phyloP scores from a whole-genome alignment of 2,797 vertebrate species.

The Thunnus albacares region DNA sequence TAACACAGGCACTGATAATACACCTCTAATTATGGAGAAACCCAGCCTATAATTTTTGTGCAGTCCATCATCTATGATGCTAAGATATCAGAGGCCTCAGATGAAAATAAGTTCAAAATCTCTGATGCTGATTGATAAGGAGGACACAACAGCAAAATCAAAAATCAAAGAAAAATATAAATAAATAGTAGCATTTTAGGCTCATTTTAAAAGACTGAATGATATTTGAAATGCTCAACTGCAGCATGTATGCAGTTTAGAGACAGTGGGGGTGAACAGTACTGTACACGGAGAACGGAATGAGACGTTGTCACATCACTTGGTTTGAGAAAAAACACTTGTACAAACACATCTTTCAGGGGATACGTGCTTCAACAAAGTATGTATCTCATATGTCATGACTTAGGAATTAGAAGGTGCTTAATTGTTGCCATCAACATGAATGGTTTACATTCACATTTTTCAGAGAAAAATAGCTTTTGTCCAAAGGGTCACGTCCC shows the following conservation, averaged over 20 bases:
- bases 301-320: background rate
- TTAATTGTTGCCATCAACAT: conserved; percentile 17
- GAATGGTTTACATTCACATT: conserved; percentile 31
- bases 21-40: conserved; percentile 74
- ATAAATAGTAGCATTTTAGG: conserved; percentile 55
- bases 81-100: conserved; percentile 18
- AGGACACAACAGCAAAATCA: conserved; percentile 43
- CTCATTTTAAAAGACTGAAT: conserved; percentile 31
- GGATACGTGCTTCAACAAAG: conserved; percentile 21
- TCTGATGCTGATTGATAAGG: conserved; percentile 19
- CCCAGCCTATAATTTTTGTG: conserved; percentile 19
- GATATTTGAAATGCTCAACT: conserved; percentile 18
- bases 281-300: background rate
- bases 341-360: conserved; percentile 2
- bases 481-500: background rate
- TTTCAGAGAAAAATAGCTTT: background rate
- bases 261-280: conserved; percentile 28
- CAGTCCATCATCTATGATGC: conserved; percentile 26
- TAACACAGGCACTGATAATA: conserved; percentile 85
- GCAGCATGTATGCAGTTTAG: conserved; percentile 15
- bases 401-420: conserved; percentile 47
- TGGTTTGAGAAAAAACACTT: background rate
- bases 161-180: conserved; percentile 34
- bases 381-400: background rate
- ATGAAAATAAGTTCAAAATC: conserved; percentile 23